These are phyloP conservation scores for Agrochola lota DNA, from an alignment of 2,888 invertebrate genomes.

Conservation along the genomic window DNA sequence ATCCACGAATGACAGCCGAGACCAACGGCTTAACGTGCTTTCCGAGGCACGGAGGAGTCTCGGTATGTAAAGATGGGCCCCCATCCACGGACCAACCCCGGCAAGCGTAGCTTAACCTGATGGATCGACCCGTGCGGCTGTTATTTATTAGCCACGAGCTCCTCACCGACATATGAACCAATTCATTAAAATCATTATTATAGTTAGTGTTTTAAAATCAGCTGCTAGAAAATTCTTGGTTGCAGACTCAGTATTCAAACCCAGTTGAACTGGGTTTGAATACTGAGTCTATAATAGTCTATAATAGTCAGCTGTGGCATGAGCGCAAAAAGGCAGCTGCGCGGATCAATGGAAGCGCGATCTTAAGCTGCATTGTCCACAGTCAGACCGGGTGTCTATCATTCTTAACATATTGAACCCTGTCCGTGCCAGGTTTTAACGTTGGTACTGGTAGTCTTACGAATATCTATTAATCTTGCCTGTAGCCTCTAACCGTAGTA, in stretches of 20 bases:
- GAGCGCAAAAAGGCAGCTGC: not conserved
- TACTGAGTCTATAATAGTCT: too few species aligned
- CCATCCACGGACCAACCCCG: too few species aligned
- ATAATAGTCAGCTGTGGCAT: not conserved
- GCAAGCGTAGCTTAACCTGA: too few species aligned
- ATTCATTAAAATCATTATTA: not conserved
- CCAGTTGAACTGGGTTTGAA: too few species aligned
- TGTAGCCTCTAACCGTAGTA: not conserved
- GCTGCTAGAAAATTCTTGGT: not conserved
- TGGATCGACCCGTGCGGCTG: too few species aligned
- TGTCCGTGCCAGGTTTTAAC: not conserved
- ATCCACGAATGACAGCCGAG: too few species aligned
- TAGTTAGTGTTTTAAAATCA: not conserved
- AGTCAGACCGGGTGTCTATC: not conserved
- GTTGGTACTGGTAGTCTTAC: too few species aligned
- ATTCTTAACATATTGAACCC: not conserved
- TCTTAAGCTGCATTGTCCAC: not conserved
- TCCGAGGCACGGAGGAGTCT: too few species aligned
- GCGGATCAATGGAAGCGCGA: constrained; percentile 8
- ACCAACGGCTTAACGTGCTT: too few species aligned
- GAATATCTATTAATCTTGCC: not conserved
- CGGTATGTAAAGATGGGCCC: too few species aligned
- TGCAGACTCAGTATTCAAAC: not conserved
- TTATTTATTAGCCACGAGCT: too few species aligned
- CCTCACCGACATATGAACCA: too few species aligned